Conservation (phyloP, 2,888 invertebrate genomes). For the Cheilosia scutellata region DNA sequence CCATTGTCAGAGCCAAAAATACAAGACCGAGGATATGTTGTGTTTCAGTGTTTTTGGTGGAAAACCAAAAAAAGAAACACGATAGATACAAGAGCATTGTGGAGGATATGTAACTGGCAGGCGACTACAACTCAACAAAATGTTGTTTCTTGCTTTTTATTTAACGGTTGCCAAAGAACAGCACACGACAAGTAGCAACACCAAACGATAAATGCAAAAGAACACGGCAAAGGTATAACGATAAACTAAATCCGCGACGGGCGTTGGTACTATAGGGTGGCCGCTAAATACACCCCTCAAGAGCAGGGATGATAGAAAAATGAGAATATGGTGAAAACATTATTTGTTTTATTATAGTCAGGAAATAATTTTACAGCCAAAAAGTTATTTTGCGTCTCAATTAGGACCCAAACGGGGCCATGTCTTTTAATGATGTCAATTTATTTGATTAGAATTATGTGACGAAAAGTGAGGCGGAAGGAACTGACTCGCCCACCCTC, state of each 20-base stretch:
- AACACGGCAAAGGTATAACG: slow-evolving; percentile 42
- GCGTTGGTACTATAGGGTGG: slow-evolving; percentile 1
- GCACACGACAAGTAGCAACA: slow-evolving; percentile 11
- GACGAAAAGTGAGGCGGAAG: slow-evolving; percentile 11
- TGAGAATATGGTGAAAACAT: slow-evolving; percentile 21
- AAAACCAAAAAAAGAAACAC: slow-evolving; percentile 4
- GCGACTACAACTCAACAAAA: slow-evolving; percentile 11
- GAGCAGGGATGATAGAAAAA: not conserved
- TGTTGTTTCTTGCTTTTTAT: slow-evolving; percentile 40
- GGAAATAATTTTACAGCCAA: slow-evolving; percentile 59
- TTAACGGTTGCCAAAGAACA: slow-evolving; percentile 49
- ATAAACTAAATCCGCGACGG: slow-evolving; percentile 40
- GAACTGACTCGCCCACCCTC: not conserved
- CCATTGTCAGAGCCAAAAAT: slow-evolving; percentile 25
- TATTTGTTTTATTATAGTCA: slow-evolving; percentile 52
- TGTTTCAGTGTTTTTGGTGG: not conserved
- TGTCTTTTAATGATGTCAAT: slow-evolving; percentile 70
- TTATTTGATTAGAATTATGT: slow-evolving; percentile 60
- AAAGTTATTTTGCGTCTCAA: slow-evolving; percentile 51
- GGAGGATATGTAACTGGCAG: slow-evolving; percentile 28
- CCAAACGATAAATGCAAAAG: slow-evolving; percentile 17
- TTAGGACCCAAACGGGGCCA: slow-evolving; percentile 38
- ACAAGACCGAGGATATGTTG: slow-evolving; percentile 51
- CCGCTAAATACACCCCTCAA: not conserved
- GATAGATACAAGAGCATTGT: not conserved